A percentile compares a stretch with the other conserved stretches of the same genome.
phyloP scores from a whole-genome alignment of 2,888 invertebrate genomes.

The Adineta ricciae region DNA sequence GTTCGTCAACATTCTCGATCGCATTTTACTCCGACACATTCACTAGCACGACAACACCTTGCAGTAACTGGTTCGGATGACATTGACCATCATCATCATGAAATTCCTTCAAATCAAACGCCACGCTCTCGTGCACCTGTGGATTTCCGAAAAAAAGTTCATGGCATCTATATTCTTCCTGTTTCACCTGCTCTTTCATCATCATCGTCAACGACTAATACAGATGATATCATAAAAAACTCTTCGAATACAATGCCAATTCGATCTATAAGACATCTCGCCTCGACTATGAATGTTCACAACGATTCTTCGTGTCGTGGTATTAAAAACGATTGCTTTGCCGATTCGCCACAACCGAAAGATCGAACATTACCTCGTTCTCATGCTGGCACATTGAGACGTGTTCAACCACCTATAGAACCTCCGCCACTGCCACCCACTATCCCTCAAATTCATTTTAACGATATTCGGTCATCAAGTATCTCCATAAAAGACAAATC shows the following conservation, averaged over 20 bases:
- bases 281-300: not conserved
- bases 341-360: conserved; percentile 22
- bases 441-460: not conserved
- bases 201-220: not conserved
- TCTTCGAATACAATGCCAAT: not conserved
- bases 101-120: not conserved
- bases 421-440: conserved; percentile 6
- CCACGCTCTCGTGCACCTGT: not conserved
- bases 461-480: not conserved
- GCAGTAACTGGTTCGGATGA: not conserved
- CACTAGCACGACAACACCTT: not conserved
- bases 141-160: conserved; percentile 11
- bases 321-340: not conserved
- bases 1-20: not conserved
- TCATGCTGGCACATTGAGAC: not conserved
- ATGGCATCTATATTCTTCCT: conserved; percentile 9
- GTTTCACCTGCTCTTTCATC: conserved; percentile 9
- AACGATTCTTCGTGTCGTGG: not conserved
- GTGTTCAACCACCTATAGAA: not conserved
- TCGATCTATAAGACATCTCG: not conserved
- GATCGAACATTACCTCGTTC: conserved; percentile 9
- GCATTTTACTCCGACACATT: not conserved
- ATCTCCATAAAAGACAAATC: not conserved
- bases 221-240: not conserved
- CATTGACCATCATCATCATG: not conserved